A percentile compares a stretch with the other conserved stretches of the same genome.
Evolutionary conservation across 2,888 invertebrate genomes (phyloP).

Genomic region (Heterodera filipjevi): DNA sequence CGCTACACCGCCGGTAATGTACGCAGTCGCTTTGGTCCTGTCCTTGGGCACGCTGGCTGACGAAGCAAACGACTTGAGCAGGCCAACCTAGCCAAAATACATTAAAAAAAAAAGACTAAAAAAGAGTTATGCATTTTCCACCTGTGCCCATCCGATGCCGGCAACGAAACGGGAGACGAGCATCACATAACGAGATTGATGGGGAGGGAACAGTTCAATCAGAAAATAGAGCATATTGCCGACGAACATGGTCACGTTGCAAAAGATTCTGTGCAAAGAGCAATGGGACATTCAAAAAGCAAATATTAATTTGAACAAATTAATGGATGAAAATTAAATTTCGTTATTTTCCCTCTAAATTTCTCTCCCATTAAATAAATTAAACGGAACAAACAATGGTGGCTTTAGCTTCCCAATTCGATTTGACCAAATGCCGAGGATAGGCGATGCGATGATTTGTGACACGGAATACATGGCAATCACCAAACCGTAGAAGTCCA

Average conservation of each 20-base stretch:
- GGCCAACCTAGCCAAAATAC: conserved; percentile 65
- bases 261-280: conserved; percentile 18
- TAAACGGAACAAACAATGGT: background rate
- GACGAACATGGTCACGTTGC: conserved; percentile 27
- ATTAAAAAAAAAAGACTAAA: background rate
- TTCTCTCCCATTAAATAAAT: too few species aligned
- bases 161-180: conserved; percentile 22
- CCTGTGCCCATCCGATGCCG: conserved; percentile 27
- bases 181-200: conserved; percentile 9
- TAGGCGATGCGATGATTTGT: conserved; percentile 28
- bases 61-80: conserved; percentile 66
- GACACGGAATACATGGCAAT: conserved; percentile 28
- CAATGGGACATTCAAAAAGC: background rate
- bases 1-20: conserved; percentile 63
- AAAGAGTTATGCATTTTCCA: background rate
- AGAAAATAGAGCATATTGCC: conserved; percentile 27
- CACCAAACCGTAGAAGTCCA: conserved; percentile 18
- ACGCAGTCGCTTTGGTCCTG: conserved; percentile 66
- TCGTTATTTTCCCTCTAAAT: too few species aligned
- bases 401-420: conserved; percentile 30
- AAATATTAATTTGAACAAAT: background rate
- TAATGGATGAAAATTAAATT: background rate
- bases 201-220: conserved; percentile 24
- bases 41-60: conserved; percentile 65
- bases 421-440: conserved; percentile 31